phyloP scores from a whole-genome alignment of 2,797 vertebrate species.

The Odontamblyopus lacepedii region DNA sequence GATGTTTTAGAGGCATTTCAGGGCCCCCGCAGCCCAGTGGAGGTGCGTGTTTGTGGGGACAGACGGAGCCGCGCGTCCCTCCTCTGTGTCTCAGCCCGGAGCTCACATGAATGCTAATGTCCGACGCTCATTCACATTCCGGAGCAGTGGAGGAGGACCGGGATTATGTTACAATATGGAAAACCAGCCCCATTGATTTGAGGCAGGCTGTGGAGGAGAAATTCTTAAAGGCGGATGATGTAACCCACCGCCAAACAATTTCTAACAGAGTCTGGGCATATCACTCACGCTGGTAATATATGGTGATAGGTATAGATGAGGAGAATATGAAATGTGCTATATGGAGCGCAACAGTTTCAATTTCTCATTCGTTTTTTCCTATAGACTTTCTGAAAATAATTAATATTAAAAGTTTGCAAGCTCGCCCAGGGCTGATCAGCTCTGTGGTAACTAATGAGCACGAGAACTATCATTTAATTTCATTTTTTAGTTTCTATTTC shows the following conservation, averaged over 20 bases:
- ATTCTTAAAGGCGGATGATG: constrained; percentile 16
- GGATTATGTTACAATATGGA: constrained; percentile 18
- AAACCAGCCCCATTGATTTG: constrained; percentile 31
- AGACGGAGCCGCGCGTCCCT: background rate
- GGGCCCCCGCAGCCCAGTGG: background rate
- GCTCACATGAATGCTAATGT: constrained; percentile 29
- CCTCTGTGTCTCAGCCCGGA: constrained; percentile 4
- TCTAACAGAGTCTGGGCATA: background rate
- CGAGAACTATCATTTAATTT: too few relatives aligned
- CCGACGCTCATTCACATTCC: constrained; percentile 10
- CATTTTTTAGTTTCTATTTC: too few relatives aligned
- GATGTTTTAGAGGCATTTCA: background rate
- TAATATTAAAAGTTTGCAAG: too few relatives aligned
- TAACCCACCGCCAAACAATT: constrained; percentile 8
- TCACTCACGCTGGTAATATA: too few relatives aligned
- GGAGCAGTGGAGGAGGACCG: constrained; percentile 1
- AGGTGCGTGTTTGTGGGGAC: constrained; percentile 12
- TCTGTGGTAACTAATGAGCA: too few relatives aligned
- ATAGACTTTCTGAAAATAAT: too few relatives aligned
- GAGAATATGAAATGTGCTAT: too few relatives aligned
- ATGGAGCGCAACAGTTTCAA: too few relatives aligned
- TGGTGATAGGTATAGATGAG: too few relatives aligned
- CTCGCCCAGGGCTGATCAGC: too few relatives aligned
- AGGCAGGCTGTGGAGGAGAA: constrained; percentile 14
- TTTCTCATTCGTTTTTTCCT: too few relatives aligned